Conservation (phyloP, 2,113 vertebrate species). For the Amphiprion percula region DNA sequence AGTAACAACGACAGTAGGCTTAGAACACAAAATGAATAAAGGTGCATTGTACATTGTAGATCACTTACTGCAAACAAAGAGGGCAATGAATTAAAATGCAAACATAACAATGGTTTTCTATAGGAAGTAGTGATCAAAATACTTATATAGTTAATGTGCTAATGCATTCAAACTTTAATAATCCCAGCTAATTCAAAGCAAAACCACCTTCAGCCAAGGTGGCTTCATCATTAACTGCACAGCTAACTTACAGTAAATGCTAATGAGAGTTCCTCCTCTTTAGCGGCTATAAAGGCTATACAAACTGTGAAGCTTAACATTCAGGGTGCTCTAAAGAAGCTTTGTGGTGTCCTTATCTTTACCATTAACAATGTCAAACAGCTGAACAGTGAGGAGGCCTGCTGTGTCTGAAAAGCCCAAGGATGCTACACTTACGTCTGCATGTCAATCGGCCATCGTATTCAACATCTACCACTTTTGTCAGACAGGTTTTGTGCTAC, state of each 20-base stretch:
- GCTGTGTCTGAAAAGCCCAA: slow-evolving; percentile 36
- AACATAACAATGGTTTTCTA: slow-evolving; percentile 1
- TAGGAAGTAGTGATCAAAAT: not conserved
- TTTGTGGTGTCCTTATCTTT: slow-evolving; percentile 20
- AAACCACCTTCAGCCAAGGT: slow-evolving; percentile 42
- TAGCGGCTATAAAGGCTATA: slow-evolving; percentile 19
- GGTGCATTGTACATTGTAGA: no score
- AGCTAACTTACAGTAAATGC: slow-evolving; percentile 39
- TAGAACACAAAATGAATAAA: no score
- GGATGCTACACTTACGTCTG: slow-evolving; percentile 38
- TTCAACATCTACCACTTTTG: slow-evolving; percentile 64
- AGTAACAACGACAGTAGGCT: not conserved
- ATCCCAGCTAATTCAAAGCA: slow-evolving; percentile 6
- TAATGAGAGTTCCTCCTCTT: slow-evolving; percentile 39
- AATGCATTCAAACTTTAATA: slow-evolving; percentile 38
- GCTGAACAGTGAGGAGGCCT: slow-evolving; percentile 19
- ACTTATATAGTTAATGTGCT: slow-evolving; percentile 24
- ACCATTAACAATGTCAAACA: slow-evolving; percentile 24
- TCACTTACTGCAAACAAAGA: no score
- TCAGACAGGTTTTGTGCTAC: slow-evolving; percentile 60
- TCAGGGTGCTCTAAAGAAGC: slow-evolving; percentile 12
- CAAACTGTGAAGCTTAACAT: slow-evolving; percentile 14
- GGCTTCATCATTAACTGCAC: slow-evolving; percentile 46
- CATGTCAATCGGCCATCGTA: slow-evolving; percentile 55
- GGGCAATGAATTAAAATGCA: slow-evolving; percentile 1